Base-by-base conservation (phyloP, 37 sponge, comb jelly and placozoan species). In the Ianthella basta region DNA sequence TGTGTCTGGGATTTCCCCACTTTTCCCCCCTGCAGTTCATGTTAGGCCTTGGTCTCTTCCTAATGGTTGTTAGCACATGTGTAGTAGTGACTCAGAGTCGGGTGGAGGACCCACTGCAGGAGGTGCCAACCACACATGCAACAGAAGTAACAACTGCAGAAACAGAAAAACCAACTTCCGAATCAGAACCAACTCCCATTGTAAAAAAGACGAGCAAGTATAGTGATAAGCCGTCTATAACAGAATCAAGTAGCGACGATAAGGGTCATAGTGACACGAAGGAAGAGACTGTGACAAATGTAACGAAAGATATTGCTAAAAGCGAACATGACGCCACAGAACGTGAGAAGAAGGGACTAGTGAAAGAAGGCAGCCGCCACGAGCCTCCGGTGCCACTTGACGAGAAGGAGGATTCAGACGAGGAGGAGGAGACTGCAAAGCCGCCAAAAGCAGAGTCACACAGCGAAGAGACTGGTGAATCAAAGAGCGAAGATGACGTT, bases 261-360 rank as follows among this genome's bases (percentile, higher is more conserved):
- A 57, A 72, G 23, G 81, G 78, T 0, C 54, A 80, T 0, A 5
- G 73, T 19, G 55, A 87, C 15, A 50, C 83, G 37, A 39, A 85
- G 63, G 80, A 82, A 38, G 82, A 81, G 15, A 89, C 84, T 20
- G 55, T 84, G n/a, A n/a, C n/a, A n/a, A n/a, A n/a, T n/a, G n/a
- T n/a, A n/a, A n/a, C n/a, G n/a, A n/a, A n/a, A n/a, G n/a, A n/a
- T n/a, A n/a, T n/a, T 68, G 84, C 75, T 18, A 81, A 87, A 53
- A 15, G 82, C 14, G 73, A 83, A 66, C 41, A 67, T n/a, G 83
- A 59, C 1, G 72, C 69, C 0, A 64, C 68, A 39, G 23, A 64
- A 4, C 37, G 67, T 64, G 4, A 61, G 66, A 21, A 66, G 16
- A 55, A 84, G 41, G 85, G 55, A 4, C 83, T 70, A 85, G 60